phyloP scores from a whole-genome alignment of 2,888 invertebrate genomes.

The Hoplodrina ambigua region DNA sequence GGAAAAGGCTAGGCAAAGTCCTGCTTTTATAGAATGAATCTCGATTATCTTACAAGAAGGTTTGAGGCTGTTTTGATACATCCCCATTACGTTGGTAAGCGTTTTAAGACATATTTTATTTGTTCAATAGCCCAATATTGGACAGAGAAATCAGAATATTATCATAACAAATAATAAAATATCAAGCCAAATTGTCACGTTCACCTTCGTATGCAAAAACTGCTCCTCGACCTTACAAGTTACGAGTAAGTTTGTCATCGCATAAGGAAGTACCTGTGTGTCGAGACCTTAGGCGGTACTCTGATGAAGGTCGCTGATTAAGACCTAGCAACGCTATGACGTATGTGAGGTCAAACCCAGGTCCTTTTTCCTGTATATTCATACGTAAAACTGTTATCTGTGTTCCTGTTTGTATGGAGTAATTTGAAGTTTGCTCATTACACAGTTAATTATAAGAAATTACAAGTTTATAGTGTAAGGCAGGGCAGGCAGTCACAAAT shows the following conservation, averaged over 20 bases:
- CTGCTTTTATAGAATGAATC: too few species aligned
- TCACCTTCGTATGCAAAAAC: slow-evolving; percentile 51
- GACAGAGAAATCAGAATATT: background rate
- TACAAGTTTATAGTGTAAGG: too few species aligned
- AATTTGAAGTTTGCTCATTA: background rate
- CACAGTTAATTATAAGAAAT: too few species aligned
- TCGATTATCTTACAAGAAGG: too few species aligned
- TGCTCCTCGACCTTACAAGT: slow-evolving; percentile 24
- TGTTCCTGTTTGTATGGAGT: slow-evolving; percentile 8
- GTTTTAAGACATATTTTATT: slow-evolving; percentile 1
- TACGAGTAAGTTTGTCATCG: slow-evolving; percentile 31
- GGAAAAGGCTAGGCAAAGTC: too few species aligned
- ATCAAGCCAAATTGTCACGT: slow-evolving; percentile 21
- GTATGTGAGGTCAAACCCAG: slow-evolving; percentile 27
- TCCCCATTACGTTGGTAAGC: background rate
- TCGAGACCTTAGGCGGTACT: slow-evolving; percentile 38
- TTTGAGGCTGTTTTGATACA: too few species aligned
- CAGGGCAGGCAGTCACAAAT: too few species aligned
- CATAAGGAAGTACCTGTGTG: slow-evolving; percentile 50
- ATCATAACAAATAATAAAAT: slow-evolving; percentile 30
- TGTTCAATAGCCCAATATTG: background rate
- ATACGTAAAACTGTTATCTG: background rate
- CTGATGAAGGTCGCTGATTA: slow-evolving; percentile 48
- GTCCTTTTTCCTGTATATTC: slow-evolving; percentile 48
- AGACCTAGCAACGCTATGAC: slow-evolving; percentile 36